Conservation (phyloP, 2,888 invertebrate genomes). For the Papilio gigon region DNA sequence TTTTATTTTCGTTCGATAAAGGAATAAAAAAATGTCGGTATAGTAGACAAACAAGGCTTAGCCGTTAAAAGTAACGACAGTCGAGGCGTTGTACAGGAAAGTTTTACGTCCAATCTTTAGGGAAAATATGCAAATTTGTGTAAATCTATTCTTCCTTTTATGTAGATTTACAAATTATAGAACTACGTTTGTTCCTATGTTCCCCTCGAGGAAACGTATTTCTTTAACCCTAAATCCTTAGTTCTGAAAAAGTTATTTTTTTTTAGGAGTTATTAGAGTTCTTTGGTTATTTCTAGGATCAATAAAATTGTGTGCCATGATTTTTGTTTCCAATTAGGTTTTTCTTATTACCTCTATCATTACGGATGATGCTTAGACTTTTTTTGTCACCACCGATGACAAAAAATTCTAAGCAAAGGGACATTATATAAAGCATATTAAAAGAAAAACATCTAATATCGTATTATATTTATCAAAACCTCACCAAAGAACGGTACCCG, state of each 20-base stretch:
- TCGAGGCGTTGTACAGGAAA: slow-evolving; percentile 23
- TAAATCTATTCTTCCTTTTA: slow-evolving; percentile 37
- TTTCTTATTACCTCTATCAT: too few relatives aligned
- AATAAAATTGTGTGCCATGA: too few relatives aligned
- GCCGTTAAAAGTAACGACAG: slow-evolving; percentile 25
- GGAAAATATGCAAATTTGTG: slow-evolving; percentile 37
- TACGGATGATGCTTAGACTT: neutral
- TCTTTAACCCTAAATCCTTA: neutral
- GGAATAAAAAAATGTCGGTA: neutral
- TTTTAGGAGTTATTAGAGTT: too few relatives aligned
- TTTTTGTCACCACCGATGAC: neutral
- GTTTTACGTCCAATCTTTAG: slow-evolving; percentile 30
- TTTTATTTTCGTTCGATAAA: neutral
- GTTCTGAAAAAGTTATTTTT: neutral
- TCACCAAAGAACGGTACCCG: neutral
- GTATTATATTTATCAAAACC: neutral
- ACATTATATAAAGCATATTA: neutral
- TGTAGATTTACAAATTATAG: slow-evolving; percentile 20
- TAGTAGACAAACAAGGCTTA: slow-evolving; percentile 13
- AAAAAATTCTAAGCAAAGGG: neutral
- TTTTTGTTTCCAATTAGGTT: too few relatives aligned
- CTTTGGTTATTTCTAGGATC: too few relatives aligned
- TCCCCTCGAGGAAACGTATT: neutral
- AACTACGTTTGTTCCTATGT: neutral
- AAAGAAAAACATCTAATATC: neutral